Base-by-base conservation (phyloP, 2,797 vertebrate species). In the Malacoraja senta region DNA sequence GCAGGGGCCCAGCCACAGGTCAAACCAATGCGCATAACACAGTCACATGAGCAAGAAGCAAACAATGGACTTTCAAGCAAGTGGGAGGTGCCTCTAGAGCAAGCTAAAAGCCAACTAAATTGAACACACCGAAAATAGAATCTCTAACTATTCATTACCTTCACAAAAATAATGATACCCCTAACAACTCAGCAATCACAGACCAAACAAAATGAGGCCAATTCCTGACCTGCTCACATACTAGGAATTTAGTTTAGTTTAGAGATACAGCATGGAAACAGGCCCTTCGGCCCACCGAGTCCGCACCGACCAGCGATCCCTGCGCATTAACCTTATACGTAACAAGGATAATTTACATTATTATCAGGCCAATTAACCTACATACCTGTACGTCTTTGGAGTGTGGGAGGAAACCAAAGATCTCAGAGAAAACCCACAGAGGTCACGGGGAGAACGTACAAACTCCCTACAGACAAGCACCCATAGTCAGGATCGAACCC, bases 131-230 rank as follows among this genome's bases (percentile, higher is more conserved):
- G 53, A 61, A 63, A 84, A 63, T 61, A n/a, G 58, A 29, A 61
- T 13, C 26, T n/a, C 81, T 53, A 84, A 84, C 26, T 10, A 6
- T 84, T n/a, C 58, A 84, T 84, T 63, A 61, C 24, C 12, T 84
- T 84, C 53, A 84, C 53, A 84, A 84, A 84, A 84, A 29, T n/a
- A 84, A 84, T 61, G n/a, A 84, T 63, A 26, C 9, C n/a, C 24
- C 3, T 8, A 84, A 63, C 53, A n/a, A 58, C 44, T 13, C 24
- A 26, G 61, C 3, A 84, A 63, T n/a, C 81, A 63, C 12, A 84
- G 3, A 61, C 1, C 26, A 53, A 84, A 61, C 0, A 61, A 84
- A 29, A 84, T 58, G 53, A 0, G 21, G 26, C 81, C 81, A 61
- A 15, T 81, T 19, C 8, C 38, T 84, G 81, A n/a, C 13, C 24